Conservation (phyloP, 2,888 invertebrate genomes). For the Caenorhabditis panamensis region DNA sequence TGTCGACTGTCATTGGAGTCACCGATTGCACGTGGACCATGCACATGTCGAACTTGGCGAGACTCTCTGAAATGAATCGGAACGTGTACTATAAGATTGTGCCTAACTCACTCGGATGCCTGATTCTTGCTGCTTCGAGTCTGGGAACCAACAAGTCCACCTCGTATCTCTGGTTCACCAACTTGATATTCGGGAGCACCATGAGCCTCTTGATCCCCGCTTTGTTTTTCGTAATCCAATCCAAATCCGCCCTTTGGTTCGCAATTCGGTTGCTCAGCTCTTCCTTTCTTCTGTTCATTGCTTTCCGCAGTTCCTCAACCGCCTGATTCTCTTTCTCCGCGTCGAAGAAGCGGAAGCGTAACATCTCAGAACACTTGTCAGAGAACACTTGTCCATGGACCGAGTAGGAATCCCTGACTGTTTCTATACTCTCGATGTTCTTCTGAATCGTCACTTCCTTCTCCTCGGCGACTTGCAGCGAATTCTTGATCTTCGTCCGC, state of each 20-base stretch:
- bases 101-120: constrained; percentile 24
- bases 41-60: constrained; percentile 8
- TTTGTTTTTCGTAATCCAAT: constrained; percentile 41
- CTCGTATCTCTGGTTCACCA: constrained; percentile 15
- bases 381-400: not conserved
- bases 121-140: constrained; percentile 17
- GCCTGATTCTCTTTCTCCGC: not conserved
- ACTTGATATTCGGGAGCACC: not conserved
- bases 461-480: constrained; percentile 15
- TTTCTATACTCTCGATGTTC: constrained; percentile 28
- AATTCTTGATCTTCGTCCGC: constrained; percentile 17
- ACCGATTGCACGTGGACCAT: constrained; percentile 11
- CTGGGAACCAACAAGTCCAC: constrained; percentile 8
- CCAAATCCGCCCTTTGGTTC: constrained; percentile 22
- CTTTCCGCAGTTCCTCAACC: not conserved
- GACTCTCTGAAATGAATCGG: constrained; percentile 18
- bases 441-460: constrained; percentile 17
- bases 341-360: constrained; percentile 9
- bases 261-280: not conserved
- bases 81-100: not conserved
- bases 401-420: constrained; percentile 1
- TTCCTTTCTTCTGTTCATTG: not conserved
- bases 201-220: constrained; percentile 7
- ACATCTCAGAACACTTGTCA: constrained; percentile 12
- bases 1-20: constrained; percentile 15